A percentile compares a stretch with the other conserved stretches of the same genome.
Conservation (phyloP, 2,888 invertebrate species). For the Pachliopta kotzebuea region DNA sequence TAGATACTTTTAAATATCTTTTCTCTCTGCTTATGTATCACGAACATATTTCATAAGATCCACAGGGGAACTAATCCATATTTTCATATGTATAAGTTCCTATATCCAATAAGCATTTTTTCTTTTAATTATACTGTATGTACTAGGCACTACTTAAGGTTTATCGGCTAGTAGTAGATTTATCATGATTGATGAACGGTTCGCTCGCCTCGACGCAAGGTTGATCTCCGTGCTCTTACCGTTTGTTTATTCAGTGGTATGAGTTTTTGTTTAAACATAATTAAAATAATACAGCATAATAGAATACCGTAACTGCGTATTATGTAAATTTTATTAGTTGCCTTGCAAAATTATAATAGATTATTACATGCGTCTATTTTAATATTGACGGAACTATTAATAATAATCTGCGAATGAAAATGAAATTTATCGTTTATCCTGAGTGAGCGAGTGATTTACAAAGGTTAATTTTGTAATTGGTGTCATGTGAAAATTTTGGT, state of each 20-base stretch:
- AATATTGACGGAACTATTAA: too few species aligned
- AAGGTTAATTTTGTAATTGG: too few species aligned
- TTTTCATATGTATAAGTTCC: too few species aligned
- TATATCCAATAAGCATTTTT: neutral
- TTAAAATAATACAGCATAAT: neutral
- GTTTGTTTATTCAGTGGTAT: conserved; percentile 4
- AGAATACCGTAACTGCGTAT: neutral
- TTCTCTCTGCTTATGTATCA: too few species aligned
- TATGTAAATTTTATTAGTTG: neutral
- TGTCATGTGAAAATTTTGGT: too few species aligned
- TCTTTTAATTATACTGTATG: neutral
- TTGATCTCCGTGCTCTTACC: neutral
- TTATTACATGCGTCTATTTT: neutral
- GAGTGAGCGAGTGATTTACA: too few species aligned
- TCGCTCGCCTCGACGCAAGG: neutral
- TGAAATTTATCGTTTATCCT: too few species aligned
- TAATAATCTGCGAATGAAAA: too few species aligned
- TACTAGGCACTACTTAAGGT: neutral
- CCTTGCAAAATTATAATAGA: neutral
- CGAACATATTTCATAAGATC: too few species aligned
- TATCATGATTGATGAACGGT: conserved; percentile 23
- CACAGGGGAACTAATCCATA: too few species aligned
- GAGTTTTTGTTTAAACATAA: neutral
- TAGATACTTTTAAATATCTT: too few species aligned
- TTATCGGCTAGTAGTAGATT: conserved; percentile 2